Evolutionary conservation across 2,888 invertebrate genomes (phyloP).

Genomic region (Lymantria monacha): DNA sequence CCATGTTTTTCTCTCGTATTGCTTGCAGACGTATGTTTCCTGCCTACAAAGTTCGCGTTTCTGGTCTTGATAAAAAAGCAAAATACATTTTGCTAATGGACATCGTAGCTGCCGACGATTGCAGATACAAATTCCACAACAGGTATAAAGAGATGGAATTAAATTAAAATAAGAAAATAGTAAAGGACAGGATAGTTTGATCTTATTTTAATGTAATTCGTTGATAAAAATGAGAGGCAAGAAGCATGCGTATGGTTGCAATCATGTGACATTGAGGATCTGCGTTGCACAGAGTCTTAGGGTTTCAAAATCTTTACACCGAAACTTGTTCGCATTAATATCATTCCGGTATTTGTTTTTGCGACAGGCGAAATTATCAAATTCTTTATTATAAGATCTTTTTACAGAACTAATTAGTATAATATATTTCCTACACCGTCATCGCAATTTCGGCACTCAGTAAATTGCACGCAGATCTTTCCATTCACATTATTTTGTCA

Average conservation of each 20-base stretch:
- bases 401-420: neutral
- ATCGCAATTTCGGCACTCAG: slow-evolving; percentile 24
- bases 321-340: too few relatives aligned
- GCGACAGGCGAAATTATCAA: slow-evolving; percentile 14
- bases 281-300: slow-evolving; percentile 41
- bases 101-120: slow-evolving; percentile 98
- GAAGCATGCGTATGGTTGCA: slow-evolving; percentile 84
- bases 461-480: slow-evolving; percentile 70
- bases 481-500: slow-evolving; percentile 60
- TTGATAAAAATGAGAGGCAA: slow-evolving; percentile 75
- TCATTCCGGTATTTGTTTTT: slow-evolving; percentile 10
- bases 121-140: slow-evolving; percentile 97
- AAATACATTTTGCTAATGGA: slow-evolving; percentile 99
- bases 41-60: slow-evolving; percentile 97
- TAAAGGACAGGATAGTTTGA: slow-evolving; percentile 45
- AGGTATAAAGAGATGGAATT: slow-evolving; percentile 84
- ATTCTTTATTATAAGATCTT: slow-evolving; percentile 13
- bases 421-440: slow-evolving; percentile 6
- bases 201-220: slow-evolving; percentile 81
- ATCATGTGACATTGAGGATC: slow-evolving; percentile 57
- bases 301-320: neutral
- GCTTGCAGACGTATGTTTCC: slow-evolving; percentile 98
- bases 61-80: slow-evolving; percentile 97
- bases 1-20: slow-evolving; percentile 81
- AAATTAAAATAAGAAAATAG: slow-evolving; percentile 76